These are phyloP conservation scores for Bufo bufo DNA, from an alignment of 2,113 vertebrate species.

Conservation along the genomic window DNA sequence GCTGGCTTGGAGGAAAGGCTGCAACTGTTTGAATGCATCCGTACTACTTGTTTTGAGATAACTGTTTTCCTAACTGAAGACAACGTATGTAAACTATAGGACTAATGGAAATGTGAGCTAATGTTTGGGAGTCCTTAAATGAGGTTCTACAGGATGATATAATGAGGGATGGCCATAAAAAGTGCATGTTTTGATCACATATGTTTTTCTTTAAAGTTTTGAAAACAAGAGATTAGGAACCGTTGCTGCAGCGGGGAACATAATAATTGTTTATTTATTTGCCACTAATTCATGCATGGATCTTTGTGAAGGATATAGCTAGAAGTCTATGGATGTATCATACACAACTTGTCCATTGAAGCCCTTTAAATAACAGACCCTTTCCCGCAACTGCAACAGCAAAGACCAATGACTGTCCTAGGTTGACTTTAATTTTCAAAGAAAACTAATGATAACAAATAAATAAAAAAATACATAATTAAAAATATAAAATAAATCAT, in stretches of 20 bases:
- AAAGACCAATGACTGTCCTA: no score
- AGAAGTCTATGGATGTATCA: no score
- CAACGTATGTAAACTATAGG: background rate
- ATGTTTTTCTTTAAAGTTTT: background rate
- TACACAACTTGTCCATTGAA: no score
- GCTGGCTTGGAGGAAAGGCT: conserved; percentile 17
- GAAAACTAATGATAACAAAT: no score
- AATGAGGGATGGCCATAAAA: background rate
- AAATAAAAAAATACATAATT: no score
- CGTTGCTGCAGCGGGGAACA: background rate
- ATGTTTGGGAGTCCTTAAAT: background rate
- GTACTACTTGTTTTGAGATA: background rate
- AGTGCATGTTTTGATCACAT: background rate
- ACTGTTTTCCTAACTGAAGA: background rate
- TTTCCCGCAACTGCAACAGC: no score
- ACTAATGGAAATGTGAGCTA: background rate
- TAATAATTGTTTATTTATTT: background rate
- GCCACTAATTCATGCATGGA: background rate
- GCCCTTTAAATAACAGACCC: no score
- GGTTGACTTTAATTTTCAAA: no score
- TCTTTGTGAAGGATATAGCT: no score
- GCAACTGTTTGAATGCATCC: background rate
- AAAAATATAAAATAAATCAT: no score
- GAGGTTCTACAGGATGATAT: background rate
- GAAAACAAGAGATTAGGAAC: background rate